phyloP scores from a whole-genome alignment of 2,113 vertebrate species.

The Pipra filicauda region DNA sequence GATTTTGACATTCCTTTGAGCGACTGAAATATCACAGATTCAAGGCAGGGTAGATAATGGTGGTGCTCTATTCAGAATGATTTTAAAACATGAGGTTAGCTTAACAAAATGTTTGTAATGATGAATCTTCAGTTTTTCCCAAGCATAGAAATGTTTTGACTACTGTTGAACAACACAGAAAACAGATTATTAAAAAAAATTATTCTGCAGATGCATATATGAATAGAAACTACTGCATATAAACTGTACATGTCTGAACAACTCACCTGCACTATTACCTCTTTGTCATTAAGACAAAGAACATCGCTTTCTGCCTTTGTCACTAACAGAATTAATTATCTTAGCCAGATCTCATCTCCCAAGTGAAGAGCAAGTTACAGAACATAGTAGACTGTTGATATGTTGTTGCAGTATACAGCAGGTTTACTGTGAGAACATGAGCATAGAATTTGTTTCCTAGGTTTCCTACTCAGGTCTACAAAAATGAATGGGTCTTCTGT shows the following conservation, averaged over 20 bases:
- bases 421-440: background rate
- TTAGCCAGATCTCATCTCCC: background rate
- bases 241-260: background rate
- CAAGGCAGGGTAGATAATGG: slow-evolving; percentile 43
- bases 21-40: slow-evolving; percentile 60
- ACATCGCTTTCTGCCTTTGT: background rate
- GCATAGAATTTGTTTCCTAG: background rate
- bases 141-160: background rate
- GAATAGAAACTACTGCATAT: background rate
- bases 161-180: background rate
- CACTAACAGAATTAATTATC: background rate
- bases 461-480: background rate
- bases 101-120: background rate
- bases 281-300: background rate
- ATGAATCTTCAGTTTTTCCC: background rate
- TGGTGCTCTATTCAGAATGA: slow-evolving; percentile 28
- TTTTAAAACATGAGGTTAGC: slow-evolving; percentile 29
- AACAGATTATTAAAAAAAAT: background rate
- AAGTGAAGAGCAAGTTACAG: background rate
- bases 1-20: slow-evolving; percentile 74
- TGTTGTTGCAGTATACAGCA: background rate
- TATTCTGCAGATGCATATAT: background rate
- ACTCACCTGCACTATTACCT: background rate
- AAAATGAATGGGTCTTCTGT: background rate
- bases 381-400: background rate